Base-by-base conservation (phyloP, 2,113 vertebrate genomes). In the Centropus bengalensis region DNA sequence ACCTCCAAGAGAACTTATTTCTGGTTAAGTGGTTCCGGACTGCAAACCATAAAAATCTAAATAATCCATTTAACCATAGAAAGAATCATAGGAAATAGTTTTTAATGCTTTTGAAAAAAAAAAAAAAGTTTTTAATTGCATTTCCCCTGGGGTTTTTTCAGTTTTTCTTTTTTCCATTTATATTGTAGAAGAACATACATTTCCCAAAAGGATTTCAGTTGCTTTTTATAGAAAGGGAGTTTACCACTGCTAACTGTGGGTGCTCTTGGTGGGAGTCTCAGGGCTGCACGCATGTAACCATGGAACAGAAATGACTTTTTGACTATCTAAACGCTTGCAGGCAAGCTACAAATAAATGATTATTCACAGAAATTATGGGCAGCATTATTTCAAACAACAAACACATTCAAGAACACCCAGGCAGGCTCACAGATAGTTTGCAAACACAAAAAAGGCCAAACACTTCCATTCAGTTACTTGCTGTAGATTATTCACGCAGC, bases 301-400 rank as follows among this genome's bases (percentile, higher is more conserved):
- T 8, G 17, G 86, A 95, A 95, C 54, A 94, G 76, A 95, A 93
- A 94, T 89, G 62, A 94, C 74, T 89, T 95, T 96, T 94, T 92
- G 74, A 73, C 75, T 87, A 38, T 91, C 58, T 73, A 82, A 95
- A 94, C 10, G 45, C 54, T 89, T 1, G 0, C 23, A 71, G 49
- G 51, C 62, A 78, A 77, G 62, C 70, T 84, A 95, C 81, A 94
- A 94, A 91, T 73, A 83, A 84, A 91, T 82, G 58, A 93, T 93
- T 93, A 94, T 96, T 89, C 89, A 82, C 77, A 89, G 84, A 96
- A 94, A 91, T 91, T 84, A 93, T 3, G 63, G 49, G 55, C 74
- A 91, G 89, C 14, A 87, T 92, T 86, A 91, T 91, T 92, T 91
- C 70, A 76, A 93, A 93, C 89, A 93, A 87, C 82, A 95, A 88